Evolutionary conservation across 1,140 invertebrate species (phyloP), one percentile per base, ranked within the genome.

Genomic region (Atta cephalotes): DNA sequence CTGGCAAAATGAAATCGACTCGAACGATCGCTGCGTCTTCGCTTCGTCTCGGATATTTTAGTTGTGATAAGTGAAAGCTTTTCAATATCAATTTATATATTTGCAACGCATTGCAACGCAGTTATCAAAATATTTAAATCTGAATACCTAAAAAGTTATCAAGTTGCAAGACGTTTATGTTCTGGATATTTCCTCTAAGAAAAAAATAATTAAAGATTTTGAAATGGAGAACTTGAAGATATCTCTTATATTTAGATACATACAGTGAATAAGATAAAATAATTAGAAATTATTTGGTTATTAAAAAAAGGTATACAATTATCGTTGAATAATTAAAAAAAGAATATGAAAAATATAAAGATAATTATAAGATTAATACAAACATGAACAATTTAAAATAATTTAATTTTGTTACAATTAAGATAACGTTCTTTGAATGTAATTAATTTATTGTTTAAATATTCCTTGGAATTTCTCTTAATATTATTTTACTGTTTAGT

Each of bases 1-100:
- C 81, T 49, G 72, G 53, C 45, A 74, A 86, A 91, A 91, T 91
- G 78, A 90, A 87, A 90, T 91, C 89, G 89, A 77, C 68, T 88
- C 31, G 84, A 82, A 79, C 87, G 87, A 91, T 88, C 77, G 87
- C 60, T 79, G 60, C 60, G 70, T 76, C 81, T 90, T 88, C 63
- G 80, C 79, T 90, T 53, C 31, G 56, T 39, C 25, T 77, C 65
- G 51, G 70, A 80, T 87, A 84, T 89, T 80, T 80, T 51, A 78
- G 70, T 74, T 65, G 16, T 58, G 49, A 53, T 72, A 84, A 76
- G 53, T 70, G 25, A 77, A 51, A 63, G 60, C 31, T 31, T 71
- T 5, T 63, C 49, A 12, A 76, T 78, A 28, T 79, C 65, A 53
- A 66, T 60, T 74, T 66, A n/a, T 74, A 25, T 51, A 49, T 58